Conservation (phyloP, 2,797 vertebrate species). For the Eulemur mongoz region DNA sequence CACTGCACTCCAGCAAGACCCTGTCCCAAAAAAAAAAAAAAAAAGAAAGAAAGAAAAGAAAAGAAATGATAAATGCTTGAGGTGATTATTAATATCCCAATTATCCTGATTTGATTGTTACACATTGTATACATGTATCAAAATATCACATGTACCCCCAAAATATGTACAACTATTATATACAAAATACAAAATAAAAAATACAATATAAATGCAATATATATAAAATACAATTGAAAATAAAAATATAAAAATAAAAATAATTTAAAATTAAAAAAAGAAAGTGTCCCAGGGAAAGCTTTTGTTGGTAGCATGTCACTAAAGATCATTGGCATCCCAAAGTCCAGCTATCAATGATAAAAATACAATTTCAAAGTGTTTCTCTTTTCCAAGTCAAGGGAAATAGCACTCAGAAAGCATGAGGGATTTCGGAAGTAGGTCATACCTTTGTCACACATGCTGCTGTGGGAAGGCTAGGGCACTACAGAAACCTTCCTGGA, state of each 20-base stretch:
- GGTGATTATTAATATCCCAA: background rate
- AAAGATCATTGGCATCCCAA: background rate
- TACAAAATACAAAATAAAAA: background rate
- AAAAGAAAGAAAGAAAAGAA: background rate
- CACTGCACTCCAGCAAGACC: background rate
- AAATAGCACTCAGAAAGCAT: background rate
- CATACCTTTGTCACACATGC: background rate
- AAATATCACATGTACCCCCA: background rate
- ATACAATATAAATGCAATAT: no score
- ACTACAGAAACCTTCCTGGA: background rate
- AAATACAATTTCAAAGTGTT: background rate
- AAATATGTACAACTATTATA: background rate
- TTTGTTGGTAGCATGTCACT: background rate
- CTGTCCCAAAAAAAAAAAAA: no score
- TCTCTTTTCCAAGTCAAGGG: background rate
- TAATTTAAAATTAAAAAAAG: background rate
- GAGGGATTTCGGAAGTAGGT: constrained; percentile 18
- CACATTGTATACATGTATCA: background rate
- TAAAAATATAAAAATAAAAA: background rate
- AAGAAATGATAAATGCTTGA: background rate
- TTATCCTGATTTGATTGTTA: background rate
- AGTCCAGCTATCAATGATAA: background rate
- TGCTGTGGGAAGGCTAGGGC: background rate
- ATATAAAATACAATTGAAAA: no score
- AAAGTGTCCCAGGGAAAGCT: background rate